Conservation (phyloP, 2,797 vertebrate genomes). For the Sternarchorhynchus goeldii region DNA sequence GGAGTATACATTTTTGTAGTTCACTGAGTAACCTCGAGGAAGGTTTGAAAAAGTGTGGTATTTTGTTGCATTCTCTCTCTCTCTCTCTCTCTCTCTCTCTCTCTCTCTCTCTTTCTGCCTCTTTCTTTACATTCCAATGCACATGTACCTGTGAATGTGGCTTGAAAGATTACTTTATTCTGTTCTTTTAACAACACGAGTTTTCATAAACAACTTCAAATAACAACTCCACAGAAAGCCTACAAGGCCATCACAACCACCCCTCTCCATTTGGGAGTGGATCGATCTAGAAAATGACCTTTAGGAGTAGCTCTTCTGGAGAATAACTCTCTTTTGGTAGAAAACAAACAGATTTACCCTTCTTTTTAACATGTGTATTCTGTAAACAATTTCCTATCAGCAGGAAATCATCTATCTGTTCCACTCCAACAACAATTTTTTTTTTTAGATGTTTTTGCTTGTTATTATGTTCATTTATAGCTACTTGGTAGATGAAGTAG, state of each 20-base stretch:
- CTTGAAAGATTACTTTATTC: background rate
- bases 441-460: conserved; percentile 17
- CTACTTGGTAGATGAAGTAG: background rate
- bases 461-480: background rate
- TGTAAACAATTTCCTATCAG: conserved; percentile 25
- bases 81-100: background rate
- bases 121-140: no score
- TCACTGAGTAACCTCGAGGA: no score
- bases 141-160: background rate
- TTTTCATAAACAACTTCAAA: no score
- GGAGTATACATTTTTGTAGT: no score
- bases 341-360: background rate
- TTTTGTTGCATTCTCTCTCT: no score
- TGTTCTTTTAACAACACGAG: background rate
- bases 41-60: no score
- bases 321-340: conserved; percentile 16
- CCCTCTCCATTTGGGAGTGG: background rate
- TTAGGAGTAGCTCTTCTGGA: background rate
- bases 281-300: background rate
- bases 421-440: background rate
- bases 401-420: conserved; percentile 12
- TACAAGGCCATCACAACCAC: no score
- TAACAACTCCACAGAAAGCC: no score
- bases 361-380: background rate
- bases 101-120: no score